Evolutionary conservation across 2,888 invertebrate species (phyloP), one percentile per base, ranked within the genome.

Genomic region (Ormyrus labotus): DNA sequence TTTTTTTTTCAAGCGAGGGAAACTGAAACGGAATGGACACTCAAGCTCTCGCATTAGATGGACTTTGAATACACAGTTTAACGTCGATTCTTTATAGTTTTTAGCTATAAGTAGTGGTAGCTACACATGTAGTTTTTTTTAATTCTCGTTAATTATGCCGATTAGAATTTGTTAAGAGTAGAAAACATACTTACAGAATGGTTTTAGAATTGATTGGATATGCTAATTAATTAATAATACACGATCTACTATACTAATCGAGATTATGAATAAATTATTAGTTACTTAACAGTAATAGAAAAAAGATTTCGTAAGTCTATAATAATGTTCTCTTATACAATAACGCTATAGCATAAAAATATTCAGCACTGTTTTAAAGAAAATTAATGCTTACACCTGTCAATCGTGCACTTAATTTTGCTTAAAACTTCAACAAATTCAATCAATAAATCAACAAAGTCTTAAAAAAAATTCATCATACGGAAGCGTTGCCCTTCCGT

Each of bases 121-220:
- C 58, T 55, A 78, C 11, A 71, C 67, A 72, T 53, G 51, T 50
- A 71, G 67, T 70, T 77, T 67, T 67, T n/a, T 57, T 51, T 47
- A 61, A 47, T 55, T 77, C 50, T 50, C 34, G 11, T 55, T 64
- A 50, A n/a, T 51, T 13, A 78, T 65, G 58, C 58, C 50, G 58
- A 65, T 78, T 48, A 55, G 48, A 69, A 55, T 55, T n/a, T 65
- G 34, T 19, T 65, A 72, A 64, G 58, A 9, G 34, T 72, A 78
- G 57, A 71, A 71, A 78, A 60, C 10, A 72, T 47, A 55, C 47
- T 67, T 57, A 65, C 45, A 53, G 47, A 61, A 34, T 69, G 13
- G 45, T 34, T 75, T 67, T 67, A 67, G 58, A 67, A 75, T 75
- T 34, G 6, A 34, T 34, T 58, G 6, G 67, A 75, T 67, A 60